Conservation (phyloP, 2,797 vertebrate species). For the Peromyscus melanophrys region DNA sequence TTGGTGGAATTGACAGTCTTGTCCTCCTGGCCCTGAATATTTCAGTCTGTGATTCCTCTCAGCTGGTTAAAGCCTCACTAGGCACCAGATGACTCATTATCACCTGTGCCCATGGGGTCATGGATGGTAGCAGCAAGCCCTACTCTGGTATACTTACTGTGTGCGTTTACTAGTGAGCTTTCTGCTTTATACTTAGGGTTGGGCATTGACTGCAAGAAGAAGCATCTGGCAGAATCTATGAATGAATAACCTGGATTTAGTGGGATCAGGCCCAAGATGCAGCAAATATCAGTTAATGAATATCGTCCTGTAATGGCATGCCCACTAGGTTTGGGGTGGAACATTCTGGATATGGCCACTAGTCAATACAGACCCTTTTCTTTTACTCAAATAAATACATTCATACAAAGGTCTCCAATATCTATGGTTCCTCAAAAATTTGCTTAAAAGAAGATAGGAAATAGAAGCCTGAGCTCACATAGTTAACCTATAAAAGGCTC, state of each 20-base stretch:
- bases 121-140: neutral
- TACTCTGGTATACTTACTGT: neutral
- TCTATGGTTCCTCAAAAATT: neutral
- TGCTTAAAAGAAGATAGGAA: slow-evolving; percentile 52
- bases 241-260: neutral
- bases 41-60: neutral
- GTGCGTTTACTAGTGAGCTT: neutral
- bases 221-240: neutral
- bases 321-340: neutral
- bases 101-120: neutral
- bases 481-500: slow-evolving; percentile 63
- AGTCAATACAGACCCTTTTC: neutral
- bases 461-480: slow-evolving; percentile 49
- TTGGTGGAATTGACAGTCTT: neutral
- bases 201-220: neutral
- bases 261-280: neutral
- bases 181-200: neutral
- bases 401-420: slow-evolving; percentile 34
- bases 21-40: neutral
- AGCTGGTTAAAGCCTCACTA: neutral
- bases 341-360: neutral
- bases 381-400: slow-evolving; percentile 35
- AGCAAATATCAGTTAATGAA: slow-evolving; percentile 22
- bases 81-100: neutral
- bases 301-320: neutral